Evolutionary conservation across 2,888 invertebrate species (phyloP), one percentile per base, ranked within the genome.

Genomic region (Meliscaeva auricollis): DNA sequence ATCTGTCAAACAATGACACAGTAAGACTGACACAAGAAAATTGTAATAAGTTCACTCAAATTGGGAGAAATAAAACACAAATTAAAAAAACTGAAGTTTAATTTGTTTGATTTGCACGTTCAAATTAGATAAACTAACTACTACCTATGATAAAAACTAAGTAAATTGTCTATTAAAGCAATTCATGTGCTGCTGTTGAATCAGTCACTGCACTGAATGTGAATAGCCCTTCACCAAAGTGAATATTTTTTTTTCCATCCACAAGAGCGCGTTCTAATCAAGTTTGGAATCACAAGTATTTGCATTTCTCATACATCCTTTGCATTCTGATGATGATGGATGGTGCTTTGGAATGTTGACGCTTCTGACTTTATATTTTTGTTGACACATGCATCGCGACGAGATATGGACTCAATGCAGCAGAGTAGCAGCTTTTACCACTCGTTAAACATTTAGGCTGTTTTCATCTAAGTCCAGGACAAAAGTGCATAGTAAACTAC

Each of bases 401-500:
- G n/a, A 22, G n/a, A n/a, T n/a, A n/a, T 32, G 8, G 22, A 26
- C n/a, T n/a, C n/a, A n/a, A n/a, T n/a, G n/a, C n/a, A 41, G 3
- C 26, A 22, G n/a, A 22, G n/a, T 3, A 22, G n/a, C 60, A 60
- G 13, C 22, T 26, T 41, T 35, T 20, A 38, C 58, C 35, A 8
- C 60, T 60, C 60, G 41, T 60, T 41, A 60, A 60, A 60, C 60
- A 60, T 60, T 41, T 60, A 44, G 41, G 9, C 26, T 22, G 22
- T 60, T 20, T 22, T 26, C 41, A 41, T 60, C 60, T 60, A 60
- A 60, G 41, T 26, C 30, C 46, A 46, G 46, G 7, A 46, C 46
- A 41, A 46, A 64, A 64, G 64, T 64, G 64, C 46, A 64, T 13
- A 64, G 64, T 32, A 64, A 64, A 64, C 46, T 46, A 64, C 46